Conservation (phyloP, 2,888 invertebrate genomes). For the Drosophila gaucha region DNA sequence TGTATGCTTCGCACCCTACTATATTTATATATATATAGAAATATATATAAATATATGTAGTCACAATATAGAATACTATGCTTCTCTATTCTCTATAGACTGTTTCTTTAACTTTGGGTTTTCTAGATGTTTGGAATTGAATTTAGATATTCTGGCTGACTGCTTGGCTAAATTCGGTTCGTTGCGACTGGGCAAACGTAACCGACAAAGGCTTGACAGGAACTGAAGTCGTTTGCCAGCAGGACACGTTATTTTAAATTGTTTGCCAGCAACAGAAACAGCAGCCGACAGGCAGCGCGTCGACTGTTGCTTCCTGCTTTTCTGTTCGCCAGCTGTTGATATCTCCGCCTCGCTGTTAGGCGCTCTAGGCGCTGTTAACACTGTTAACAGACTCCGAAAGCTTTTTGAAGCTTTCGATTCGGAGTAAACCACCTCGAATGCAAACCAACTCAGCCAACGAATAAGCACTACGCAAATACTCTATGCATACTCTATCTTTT, state of each 20-base stretch:
- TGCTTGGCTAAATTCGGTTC: conserved; percentile 35
- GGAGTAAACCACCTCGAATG: conserved; percentile 8
- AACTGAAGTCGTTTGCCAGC: conserved; percentile 57
- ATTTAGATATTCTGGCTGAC: conserved; percentile 7
- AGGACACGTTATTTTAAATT: conserved; percentile 66
- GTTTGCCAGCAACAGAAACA: conserved; percentile 30
- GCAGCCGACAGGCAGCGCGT: not conserved
- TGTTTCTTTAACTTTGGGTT: not conserved
- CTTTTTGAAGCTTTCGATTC: conserved; percentile 33
- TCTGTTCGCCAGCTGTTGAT: conserved; percentile 34
- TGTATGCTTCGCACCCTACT: not conserved
- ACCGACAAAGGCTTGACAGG: conserved; percentile 76
- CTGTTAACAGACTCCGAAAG: conserved; percentile 50
- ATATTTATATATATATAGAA: not conserved
- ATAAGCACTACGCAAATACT: not conserved
- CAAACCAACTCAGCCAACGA: not conserved
- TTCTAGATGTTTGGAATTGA: conserved; percentile 29
- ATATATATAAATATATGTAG: not conserved
- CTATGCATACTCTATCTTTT: not conserved
- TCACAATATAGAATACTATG: not conserved
- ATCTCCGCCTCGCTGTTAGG: conserved; percentile 15
- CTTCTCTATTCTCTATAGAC: not conserved
- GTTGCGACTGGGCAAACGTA: conserved; percentile 56
- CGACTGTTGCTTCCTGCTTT: conserved; percentile 58
- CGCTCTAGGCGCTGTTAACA: conserved; percentile 12